phyloP scores from a whole-genome alignment of 2,113 vertebrate species.

The Rissa tridactyla region DNA sequence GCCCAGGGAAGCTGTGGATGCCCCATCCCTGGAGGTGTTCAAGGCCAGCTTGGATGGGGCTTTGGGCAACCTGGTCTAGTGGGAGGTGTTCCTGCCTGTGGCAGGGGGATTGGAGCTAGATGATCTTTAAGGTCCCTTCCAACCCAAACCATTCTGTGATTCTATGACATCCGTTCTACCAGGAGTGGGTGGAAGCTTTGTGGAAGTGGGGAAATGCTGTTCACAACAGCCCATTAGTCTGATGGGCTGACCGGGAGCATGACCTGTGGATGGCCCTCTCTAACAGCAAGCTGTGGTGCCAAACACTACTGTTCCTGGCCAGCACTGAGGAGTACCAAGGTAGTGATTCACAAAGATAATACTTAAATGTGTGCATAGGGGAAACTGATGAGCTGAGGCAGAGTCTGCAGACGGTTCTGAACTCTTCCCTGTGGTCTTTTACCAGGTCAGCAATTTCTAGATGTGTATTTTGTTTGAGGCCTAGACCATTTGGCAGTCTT shows the following conservation, averaged over 20 bases:
- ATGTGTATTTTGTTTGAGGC: slow-evolving; percentile 23
- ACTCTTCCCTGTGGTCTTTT: neutral
- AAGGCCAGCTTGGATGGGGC: too few species aligned
- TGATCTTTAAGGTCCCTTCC: too few species aligned
- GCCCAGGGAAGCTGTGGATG: too few species aligned
- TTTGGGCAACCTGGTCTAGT: too few species aligned
- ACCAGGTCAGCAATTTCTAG: slow-evolving; percentile 27
- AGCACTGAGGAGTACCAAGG: neutral
- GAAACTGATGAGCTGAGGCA: neutral
- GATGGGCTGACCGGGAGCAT: accelerated
- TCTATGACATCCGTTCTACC: too few species aligned
- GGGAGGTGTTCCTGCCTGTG: too few species aligned
- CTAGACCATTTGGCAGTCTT: neutral
- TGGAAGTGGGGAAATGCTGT: neutral
- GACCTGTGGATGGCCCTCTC: neutral
- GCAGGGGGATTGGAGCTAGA: too few species aligned
- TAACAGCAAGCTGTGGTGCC: neutral
- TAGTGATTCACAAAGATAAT: neutral
- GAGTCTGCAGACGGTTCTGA: neutral
- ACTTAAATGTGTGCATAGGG: neutral
- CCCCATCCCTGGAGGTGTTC: too few species aligned
- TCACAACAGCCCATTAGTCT: neutral
- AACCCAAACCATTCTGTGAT: too few species aligned
- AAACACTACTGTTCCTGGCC: neutral
- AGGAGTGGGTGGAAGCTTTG: accelerated